Base-by-base conservation (phyloP, 1,140 invertebrate genomes). In the Orius insidiosus region DNA sequence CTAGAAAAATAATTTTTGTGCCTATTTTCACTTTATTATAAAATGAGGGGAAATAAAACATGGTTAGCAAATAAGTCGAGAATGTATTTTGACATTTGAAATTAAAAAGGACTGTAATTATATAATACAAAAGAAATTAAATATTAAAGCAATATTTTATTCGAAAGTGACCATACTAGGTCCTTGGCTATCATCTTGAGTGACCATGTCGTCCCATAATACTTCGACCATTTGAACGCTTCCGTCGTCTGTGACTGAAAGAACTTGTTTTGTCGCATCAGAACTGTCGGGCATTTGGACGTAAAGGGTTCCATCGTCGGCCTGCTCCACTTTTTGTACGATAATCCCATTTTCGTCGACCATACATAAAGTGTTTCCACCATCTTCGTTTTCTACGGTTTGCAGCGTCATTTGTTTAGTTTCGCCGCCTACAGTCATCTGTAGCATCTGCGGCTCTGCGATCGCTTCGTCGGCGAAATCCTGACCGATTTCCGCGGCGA, bases 171-270 rank as follows among this genome's bases (percentile, higher is more conserved):
- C 49, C 39, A 51, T 51, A 8, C 19, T 39, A 15, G 18, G 37
- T 32, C 14, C 37, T 37, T 46, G 50, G 15, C 31, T 33, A 10
- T 47, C 52, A 16, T 36, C 34, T 7, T 45, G 38, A 18, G 38
- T 52, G 38, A 55, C 53, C 14, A 55, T 54, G 45, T 58, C 54
- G 43, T 56, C 54, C 56, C 56, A 58, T 34, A 55, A 48, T 19
- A 58, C 56, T 47, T 56, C 54, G 5, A 58, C 55, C 56, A 58
- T 58, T 47, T 58, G 55, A 11, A 58, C 55, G 37, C 55, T 52
- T 2, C 56, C 56, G 41, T 58, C 56, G 18, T 55, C 56, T 5
- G 51, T 48, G 3, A 58, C 55, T 2, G 54, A 52, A 5, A 56
- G 40, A 15, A 58, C 53, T 38, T 58, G 54, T 34, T 55, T 55